phyloP scores from a whole-genome alignment of 2,888 invertebrate genomes.

The Caenorhabditis afra region DNA sequence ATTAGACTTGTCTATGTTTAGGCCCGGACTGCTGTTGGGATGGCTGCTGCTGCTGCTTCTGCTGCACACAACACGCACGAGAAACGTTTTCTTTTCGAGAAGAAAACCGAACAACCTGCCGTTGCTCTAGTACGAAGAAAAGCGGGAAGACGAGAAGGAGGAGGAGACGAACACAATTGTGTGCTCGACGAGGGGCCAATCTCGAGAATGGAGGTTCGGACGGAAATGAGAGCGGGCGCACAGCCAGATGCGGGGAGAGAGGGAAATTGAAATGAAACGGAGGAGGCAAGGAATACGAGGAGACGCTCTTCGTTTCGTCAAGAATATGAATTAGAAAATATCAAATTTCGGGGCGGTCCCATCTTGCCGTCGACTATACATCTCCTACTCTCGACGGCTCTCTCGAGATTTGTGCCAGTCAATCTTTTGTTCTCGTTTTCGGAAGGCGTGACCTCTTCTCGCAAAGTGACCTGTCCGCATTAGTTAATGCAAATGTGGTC shows the following conservation, averaged over 20 bases:
- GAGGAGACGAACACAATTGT: slow-evolving; percentile 28
- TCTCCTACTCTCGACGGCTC: neutral
- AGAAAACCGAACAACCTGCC: slow-evolving; percentile 7
- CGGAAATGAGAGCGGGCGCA: slow-evolving; percentile 36
- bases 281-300: slow-evolving; percentile 22
- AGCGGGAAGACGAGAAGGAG: slow-evolving; percentile 15
- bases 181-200: slow-evolving; percentile 19
- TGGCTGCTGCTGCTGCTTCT: slow-evolving; percentile 6
- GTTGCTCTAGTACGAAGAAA: slow-evolving; percentile 10
- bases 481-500: neutral
- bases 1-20: slow-evolving; percentile 58
- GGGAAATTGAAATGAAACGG: slow-evolving; percentile 32
- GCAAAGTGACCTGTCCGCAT: slow-evolving; percentile 27
- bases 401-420: neutral
- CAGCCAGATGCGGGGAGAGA: slow-evolving; percentile 20
- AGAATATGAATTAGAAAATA: slow-evolving; percentile 56
- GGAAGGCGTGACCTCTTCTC: slow-evolving; percentile 3
- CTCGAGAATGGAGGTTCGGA: slow-evolving; percentile 35
- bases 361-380: slow-evolving; percentile 10
- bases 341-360: slow-evolving; percentile 34
- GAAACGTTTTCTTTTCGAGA: neutral
- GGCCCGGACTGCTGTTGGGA: neutral
- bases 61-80: neutral
- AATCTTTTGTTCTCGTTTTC: neutral
- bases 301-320: slow-evolving; percentile 36